These are phyloP conservation scores for Chlorops oryzae DNA, from an alignment of 1,140 invertebrate species.

Conservation along the genomic window DNA sequence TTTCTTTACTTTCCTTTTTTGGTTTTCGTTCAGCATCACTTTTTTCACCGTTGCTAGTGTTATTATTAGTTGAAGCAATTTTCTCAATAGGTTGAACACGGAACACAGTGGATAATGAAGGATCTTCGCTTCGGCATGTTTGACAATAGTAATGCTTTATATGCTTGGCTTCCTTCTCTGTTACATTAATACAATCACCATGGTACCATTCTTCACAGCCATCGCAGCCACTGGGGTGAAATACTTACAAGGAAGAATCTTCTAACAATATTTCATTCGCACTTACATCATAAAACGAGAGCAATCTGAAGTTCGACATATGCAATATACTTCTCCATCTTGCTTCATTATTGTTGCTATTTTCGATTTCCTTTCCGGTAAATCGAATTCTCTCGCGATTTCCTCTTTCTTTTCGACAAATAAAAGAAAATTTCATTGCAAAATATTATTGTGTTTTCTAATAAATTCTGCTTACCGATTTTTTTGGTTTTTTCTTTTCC, in stretches of 20 bases:
- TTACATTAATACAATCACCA: constrained; percentile 94
- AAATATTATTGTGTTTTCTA: background rate
- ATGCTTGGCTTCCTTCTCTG: constrained; percentile 83
- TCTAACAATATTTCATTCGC: background rate
- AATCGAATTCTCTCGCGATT: constrained; percentile 81
- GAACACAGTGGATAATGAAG: constrained; percentile 72
- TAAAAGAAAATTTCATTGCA: background rate
- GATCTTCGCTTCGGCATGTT: constrained; percentile 75
- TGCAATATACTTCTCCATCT: constrained; percentile 87
- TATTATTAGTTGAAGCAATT: constrained; percentile 18
- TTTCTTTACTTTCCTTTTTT: constrained; percentile 42
- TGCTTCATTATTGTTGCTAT: constrained; percentile 82
- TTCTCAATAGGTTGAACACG: constrained; percentile 34
- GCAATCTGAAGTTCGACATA: constrained; percentile 87
- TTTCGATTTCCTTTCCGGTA: constrained; percentile 86
- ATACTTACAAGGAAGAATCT: constrained; percentile 3
- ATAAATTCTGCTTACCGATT: constrained; percentile 34
- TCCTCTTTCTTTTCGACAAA: constrained; percentile 80
- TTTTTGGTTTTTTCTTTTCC: constrained; percentile 39
- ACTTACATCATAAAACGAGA: constrained; percentile 94
- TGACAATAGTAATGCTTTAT: constrained; percentile 93
- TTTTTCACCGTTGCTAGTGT: constrained; percentile 46
- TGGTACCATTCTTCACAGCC: constrained; percentile 98
- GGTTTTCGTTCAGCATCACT: constrained; percentile 50
- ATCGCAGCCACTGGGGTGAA: constrained; percentile 73